Base-by-base conservation (phyloP, 2,888 invertebrate species). In the Caenorhabditis zanzibari region DNA sequence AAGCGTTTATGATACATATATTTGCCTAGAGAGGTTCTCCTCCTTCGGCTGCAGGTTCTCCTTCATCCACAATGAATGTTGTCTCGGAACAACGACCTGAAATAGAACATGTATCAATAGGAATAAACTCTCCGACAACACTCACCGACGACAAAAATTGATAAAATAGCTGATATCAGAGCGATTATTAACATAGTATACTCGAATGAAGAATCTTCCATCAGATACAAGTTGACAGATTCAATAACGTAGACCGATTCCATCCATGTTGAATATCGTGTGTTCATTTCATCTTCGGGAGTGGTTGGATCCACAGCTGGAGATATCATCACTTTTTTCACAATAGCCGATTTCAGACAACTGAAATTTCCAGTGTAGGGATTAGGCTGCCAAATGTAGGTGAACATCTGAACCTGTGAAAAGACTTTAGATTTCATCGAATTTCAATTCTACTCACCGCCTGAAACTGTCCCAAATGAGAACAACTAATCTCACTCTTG, bases 241-340 rank as follows among this genome's bases (percentile, higher is more conserved):
- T 84, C 81, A 10, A 84, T 79, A 1, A 80, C 71, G 85, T 89
- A 91, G 24, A 85, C 74, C 3, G 91, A 90, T 64, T 90, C 90
- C 49, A 88, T 87, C 89, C 90, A 91, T 28, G 91, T 90, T 12
- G 91, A 90, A 69, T 89, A 91, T 19, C 56, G 63, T 22, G 58
- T 49, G 28, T 82, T 85, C 61, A 73, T 75, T 56, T 81, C 74
- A 24, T 81, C 81, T 44, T 81, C 61, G 6, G 68, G 69, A 6
- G 54, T 74, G 7, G 16, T 28, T n/a, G 63, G 59, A 66, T 89
- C 80, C 64, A 91, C 90, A 22, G 91, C 90, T 16, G 91, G 91
- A 5, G 91, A 91, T 10, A 69, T 69, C 87, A 32, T 56, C 14
- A 32, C 77, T 79, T 64, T 64, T n/a, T 71, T 85, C 81, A 32